phyloP scores from a whole-genome alignment of 2,113 vertebrate genomes.

The Regulus satrapa region DNA sequence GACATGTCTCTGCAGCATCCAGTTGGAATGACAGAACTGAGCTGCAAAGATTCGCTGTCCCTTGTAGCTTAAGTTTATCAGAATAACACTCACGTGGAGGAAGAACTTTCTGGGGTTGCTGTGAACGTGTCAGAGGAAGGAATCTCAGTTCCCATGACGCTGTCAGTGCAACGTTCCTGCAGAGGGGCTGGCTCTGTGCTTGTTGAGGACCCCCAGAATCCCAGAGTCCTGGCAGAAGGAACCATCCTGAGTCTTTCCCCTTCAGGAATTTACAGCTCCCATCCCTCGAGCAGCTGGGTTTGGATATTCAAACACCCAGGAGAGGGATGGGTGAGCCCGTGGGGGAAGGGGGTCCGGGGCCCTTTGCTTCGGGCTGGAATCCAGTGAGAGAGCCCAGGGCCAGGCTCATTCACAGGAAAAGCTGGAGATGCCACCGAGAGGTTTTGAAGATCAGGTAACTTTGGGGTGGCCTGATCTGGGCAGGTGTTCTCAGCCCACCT shows the following conservation, averaged over 20 bases:
- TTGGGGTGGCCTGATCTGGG: not conserved
- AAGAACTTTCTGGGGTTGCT: not conserved
- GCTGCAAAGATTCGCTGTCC: not conserved
- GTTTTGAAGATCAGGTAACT: not conserved
- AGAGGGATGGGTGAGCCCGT: rapidly evolving
- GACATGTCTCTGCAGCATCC: not conserved
- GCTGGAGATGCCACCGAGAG: not conserved
- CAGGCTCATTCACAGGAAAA: not conserved
- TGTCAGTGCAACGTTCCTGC: not conserved
- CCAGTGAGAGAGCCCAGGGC: not conserved
- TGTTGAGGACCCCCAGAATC: not conserved
- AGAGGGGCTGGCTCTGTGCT: not conserved
- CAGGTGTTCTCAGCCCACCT: not conserved
- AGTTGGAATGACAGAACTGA: rapidly evolving
- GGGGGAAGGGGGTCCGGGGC: not conserved
- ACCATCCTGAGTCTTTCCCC: too few relatives aligned
- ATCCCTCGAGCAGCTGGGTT: not conserved
- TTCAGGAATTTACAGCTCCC: not conserved
- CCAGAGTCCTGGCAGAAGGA: not conserved
- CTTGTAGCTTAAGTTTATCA: not conserved
- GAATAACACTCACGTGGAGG: rapidly evolving
- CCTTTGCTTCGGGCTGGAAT: not conserved
- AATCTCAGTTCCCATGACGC: rapidly evolving
- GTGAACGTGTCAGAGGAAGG: not conserved
- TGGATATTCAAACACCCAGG: not conserved